phyloP scores from a whole-genome alignment of 1,140 invertebrate genomes.

The Hydropsyche tenuis region DNA sequence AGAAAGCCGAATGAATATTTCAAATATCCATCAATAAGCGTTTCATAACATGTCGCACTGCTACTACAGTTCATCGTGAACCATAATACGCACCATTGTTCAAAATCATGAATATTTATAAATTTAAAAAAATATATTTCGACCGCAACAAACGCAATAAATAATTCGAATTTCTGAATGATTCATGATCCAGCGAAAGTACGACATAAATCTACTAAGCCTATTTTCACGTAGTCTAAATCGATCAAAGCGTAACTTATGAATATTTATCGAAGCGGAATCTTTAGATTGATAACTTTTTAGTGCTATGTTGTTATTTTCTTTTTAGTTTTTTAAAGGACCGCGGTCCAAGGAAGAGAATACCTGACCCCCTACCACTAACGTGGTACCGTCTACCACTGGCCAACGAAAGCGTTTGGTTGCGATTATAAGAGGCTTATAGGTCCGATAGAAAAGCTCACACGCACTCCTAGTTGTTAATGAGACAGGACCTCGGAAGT shows the following conservation, averaged over 20 bases:
- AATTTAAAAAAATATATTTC: background rate
- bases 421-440: conserved; percentile 38
- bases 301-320: no score
- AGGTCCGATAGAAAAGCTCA: conserved; percentile 32
- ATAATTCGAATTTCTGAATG: background rate
- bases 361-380: background rate
- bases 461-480: conserved; percentile 32
- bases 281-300: no score
- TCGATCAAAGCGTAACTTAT: no score
- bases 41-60: conserved; percentile 6
- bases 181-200: background rate
- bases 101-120: background rate
- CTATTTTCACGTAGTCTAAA: no score
- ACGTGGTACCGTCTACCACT: conserved; percentile 10
- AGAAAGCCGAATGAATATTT: background rate
- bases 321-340: background rate
- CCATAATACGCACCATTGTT: background rate
- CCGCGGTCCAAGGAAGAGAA: conserved; percentile 9
- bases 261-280: no score
- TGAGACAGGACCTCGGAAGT: conserved; percentile 33
- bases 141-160: background rate
- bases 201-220: no score
- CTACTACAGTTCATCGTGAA: background rate
- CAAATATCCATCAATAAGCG: background rate
- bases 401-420: background rate